Evolutionary conservation across 2,888 invertebrate genomes (phyloP).

Genomic region (Melanargia galathea): DNA sequence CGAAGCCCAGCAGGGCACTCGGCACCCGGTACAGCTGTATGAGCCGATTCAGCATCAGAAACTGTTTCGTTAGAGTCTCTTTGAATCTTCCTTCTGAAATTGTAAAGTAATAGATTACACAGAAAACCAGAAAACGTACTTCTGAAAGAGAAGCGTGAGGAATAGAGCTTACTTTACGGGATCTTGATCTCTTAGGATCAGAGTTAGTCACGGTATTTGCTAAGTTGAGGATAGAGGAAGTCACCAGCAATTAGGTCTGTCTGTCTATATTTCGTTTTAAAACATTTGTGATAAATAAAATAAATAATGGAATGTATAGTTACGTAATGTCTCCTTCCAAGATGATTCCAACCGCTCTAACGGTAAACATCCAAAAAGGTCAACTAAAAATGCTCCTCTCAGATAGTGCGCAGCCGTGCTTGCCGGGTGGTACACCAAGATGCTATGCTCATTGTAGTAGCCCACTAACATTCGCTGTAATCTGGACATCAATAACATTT

Average conservation of each 20-base stretch:
- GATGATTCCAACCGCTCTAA: constrained; percentile 58
- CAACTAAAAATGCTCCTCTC: constrained; percentile 60
- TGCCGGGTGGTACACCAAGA: constrained; percentile 66
- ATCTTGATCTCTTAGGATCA: too few species aligned
- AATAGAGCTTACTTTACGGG: too few species aligned
- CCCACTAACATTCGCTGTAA: constrained; percentile 67
- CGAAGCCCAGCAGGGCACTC: constrained; percentile 54
- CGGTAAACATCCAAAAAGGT: constrained; percentile 58
- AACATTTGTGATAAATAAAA: too few species aligned
- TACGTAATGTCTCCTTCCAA: constrained; percentile 49
- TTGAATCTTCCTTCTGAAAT: constrained; percentile 48
- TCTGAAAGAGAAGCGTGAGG: background rate
- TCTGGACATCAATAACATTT: constrained; percentile 43
- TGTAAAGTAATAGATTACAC: background rate
- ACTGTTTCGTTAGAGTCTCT: constrained; percentile 53
- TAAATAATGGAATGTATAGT: constrained; percentile 1
- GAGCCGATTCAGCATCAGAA: constrained; percentile 64
- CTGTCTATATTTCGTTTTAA: too few species aligned
- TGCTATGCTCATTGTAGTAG: constrained; percentile 60
- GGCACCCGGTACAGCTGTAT: constrained; percentile 67
- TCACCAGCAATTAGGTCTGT: too few species aligned
- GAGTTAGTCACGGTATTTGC: too few species aligned
- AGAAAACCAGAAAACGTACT: background rate
- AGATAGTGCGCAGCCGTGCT: constrained; percentile 67
- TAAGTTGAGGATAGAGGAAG: too few species aligned